phyloP scores from a whole-genome alignment of 2,113 vertebrate genomes.

The Oophaga pumilio region DNA sequence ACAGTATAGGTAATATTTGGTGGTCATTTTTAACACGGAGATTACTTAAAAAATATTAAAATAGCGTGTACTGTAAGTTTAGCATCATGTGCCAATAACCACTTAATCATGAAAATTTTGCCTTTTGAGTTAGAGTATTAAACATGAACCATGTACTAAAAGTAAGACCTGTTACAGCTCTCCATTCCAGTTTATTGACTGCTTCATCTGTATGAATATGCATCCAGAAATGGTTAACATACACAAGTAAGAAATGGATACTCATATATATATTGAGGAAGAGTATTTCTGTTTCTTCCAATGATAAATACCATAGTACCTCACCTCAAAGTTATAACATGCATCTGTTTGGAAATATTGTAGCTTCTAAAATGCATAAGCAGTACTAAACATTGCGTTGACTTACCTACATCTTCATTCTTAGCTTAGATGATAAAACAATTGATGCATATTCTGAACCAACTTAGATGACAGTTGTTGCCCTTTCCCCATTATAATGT shows the following conservation, averaged over 20 bases:
- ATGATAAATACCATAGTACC: not conserved
- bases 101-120: too few relatives aligned
- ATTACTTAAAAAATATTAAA: not conserved
- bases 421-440: conserved; percentile 64
- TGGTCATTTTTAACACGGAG: conserved; percentile 11
- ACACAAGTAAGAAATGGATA: too few relatives aligned
- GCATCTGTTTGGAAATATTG: not conserved
- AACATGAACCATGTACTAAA: too few relatives aligned
- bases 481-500: conserved; percentile 81
- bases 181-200: too few relatives aligned
- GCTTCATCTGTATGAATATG: not conserved
- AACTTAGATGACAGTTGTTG: conserved; percentile 99
- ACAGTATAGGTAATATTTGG: too few relatives aligned
- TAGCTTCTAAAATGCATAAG: not conserved
- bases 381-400: not conserved
- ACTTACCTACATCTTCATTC: conserved; percentile 87
- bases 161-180: not conserved
- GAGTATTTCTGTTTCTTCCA: not conserved
- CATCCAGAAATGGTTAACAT: too few relatives aligned
- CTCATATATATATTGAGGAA: not conserved
- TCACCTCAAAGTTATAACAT: not conserved
- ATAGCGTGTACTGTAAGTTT: not conserved
- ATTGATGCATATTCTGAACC: conserved; percentile 98
- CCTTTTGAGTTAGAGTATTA: too few relatives aligned
- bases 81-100: not conserved